phyloP scores from a whole-genome alignment of 2,113 vertebrate species.

The Pseudopipra pipra region DNA sequence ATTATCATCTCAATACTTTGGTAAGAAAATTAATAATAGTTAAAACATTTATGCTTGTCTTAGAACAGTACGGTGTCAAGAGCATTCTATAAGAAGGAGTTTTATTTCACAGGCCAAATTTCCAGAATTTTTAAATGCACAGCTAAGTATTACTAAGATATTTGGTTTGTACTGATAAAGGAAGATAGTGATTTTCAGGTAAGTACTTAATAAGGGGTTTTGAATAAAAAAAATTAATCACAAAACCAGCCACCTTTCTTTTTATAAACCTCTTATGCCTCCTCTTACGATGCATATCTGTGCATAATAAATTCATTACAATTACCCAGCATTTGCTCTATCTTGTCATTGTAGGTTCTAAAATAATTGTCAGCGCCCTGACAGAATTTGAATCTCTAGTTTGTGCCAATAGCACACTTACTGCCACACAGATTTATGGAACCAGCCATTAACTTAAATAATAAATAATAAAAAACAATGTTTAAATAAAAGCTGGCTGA shows the following conservation, averaged over 20 bases:
- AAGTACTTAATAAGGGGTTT: not conserved
- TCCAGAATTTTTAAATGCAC: not conserved
- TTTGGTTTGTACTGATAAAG: not conserved
- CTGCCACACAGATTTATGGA: not conserved
- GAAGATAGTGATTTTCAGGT: not conserved
- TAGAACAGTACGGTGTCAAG: not conserved
- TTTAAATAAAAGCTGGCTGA: not conserved
- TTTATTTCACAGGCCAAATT: not conserved
- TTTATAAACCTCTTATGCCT: not conserved
- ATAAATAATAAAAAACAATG: not conserved
- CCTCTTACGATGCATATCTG: not conserved
- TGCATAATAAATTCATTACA: not conserved
- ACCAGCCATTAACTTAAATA: not conserved
- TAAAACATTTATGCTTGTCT: not conserved
- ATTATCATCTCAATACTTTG: not conserved
- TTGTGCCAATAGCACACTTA: not conserved
- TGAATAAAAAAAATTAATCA: not conserved
- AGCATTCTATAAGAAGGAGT: not conserved
- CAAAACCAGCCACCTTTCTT: not conserved
- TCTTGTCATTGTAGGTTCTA: not conserved
- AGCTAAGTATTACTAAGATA: not conserved
- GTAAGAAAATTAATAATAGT: not conserved
- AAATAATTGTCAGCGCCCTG: not conserved
- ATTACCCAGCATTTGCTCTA: not conserved
- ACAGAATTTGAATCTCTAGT: not conserved